phyloP scores from a whole-genome alignment of 2,113 vertebrate genomes.

The Vicugna pacos region DNA sequence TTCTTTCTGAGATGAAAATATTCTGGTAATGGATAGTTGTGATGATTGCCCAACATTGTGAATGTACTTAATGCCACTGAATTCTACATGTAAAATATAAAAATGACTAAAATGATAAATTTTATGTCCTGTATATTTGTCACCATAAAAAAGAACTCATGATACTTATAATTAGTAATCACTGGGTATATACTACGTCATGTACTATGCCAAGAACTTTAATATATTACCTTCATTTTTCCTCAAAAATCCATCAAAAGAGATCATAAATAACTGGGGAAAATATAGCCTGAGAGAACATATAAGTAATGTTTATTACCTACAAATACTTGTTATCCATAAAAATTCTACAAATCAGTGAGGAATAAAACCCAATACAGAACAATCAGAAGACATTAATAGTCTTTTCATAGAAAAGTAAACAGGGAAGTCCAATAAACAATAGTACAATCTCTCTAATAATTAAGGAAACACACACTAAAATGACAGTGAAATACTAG shows the following conservation, averaged over 20 bases:
- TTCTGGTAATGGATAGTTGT: not conserved
- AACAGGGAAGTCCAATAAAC: not conserved
- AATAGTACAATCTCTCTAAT: not conserved
- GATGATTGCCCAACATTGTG: not conserved
- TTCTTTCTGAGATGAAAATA: not conserved
- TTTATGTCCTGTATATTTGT: not conserved
- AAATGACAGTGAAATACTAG: not conserved
- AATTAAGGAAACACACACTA: not conserved
- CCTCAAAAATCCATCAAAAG: not conserved
- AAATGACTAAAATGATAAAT: not conserved
- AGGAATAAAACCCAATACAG: not conserved
- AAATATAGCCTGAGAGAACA: not conserved
- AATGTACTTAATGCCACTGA: not conserved
- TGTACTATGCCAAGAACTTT: not conserved
- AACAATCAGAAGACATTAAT: not conserved
- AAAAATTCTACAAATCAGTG: not conserved
- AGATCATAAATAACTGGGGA: not conserved
- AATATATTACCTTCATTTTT: not conserved
- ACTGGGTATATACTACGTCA: not conserved
- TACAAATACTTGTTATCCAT: not conserved
- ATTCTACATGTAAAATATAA: not conserved
- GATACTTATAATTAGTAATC: not conserved
- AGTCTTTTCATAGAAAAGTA: not conserved
- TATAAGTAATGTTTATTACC: not conserved
- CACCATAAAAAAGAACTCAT: not conserved